Evolutionary conservation across 2,113 vertebrate genomes (phyloP).

Genomic region (Accipiter virgatus): DNA sequence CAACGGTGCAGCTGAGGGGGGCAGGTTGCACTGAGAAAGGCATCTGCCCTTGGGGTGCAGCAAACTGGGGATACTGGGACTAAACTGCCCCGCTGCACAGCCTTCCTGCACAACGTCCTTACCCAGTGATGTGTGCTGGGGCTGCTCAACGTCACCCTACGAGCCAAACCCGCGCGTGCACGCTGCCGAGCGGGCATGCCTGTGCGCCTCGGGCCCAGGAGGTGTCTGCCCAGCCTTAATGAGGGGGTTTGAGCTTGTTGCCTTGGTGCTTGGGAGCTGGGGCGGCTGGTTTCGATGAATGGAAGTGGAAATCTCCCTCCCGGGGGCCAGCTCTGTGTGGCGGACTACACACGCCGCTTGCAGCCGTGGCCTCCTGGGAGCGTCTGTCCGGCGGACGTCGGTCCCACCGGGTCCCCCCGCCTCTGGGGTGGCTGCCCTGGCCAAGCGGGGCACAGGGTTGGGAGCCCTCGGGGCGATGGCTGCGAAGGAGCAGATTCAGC

Average conservation of each 20-base stretch:
- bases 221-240: neutral
- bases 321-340: neutral
- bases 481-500: neutral
- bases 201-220: neutral
- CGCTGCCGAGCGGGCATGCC: rapidly evolving
- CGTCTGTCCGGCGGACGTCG: rapidly evolving
- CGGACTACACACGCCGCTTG: neutral
- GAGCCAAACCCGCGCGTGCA: neutral
- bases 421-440: neutral
- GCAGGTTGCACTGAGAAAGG: neutral
- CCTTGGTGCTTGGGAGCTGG: neutral
- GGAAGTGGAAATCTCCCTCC: neutral
- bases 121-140: neutral
- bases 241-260: neutral
- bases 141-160: rapidly evolving
- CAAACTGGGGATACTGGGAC: neutral
- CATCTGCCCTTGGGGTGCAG: neutral
- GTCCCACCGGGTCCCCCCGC: neutral
- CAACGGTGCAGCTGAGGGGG: neutral
- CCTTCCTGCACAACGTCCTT: neutral
- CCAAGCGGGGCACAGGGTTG: rapidly evolving
- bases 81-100: neutral
- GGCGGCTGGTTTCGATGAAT: neutral
- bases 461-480: neutral
- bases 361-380: rapidly evolving